Evolutionary conservation across 1,140 invertebrate genomes (phyloP), one percentile per base, ranked within the genome.

Genomic region (Leptonema lineaticorne): DNA sequence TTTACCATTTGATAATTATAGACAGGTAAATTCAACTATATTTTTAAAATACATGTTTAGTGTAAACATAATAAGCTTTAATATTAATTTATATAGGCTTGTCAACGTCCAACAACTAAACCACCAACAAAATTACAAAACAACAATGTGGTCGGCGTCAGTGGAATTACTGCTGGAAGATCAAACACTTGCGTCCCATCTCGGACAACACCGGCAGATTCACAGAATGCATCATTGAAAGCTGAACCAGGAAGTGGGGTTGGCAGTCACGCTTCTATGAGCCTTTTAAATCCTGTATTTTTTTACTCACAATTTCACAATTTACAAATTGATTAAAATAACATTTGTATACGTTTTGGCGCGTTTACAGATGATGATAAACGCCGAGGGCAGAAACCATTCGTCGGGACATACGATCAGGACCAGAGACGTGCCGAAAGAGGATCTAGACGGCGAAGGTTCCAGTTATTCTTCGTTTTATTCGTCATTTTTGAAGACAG

Each of bases 161-260:
- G 26, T 28, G 16, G 37, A 27, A 14, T 27, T 9, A 4, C 18
- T 3, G 9, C 9, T 14, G 5, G 11, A 5, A 46, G 45, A 20
- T 18, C 16, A 2, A 63, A 7, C n/a, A 41, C 6, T 45, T 63
- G 9, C 26, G n/a, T 63, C 20, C 8, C 24, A 8, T n/a, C 26
- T 29, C 24, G 48, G 2, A 11, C 28, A 2, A 64, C 48, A 18
- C 63, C 22, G 6, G 5, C 48, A 14, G 28, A 58, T 30, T 86
- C 85, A 24, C 85, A 84, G 74, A 83, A 84, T 1, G 87, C 86
- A 0, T 87, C 86, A 16, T 79, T 87, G 0, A 88, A 88, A 74
- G 87, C 83, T 0, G 87, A 89, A 72, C 85, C 85, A 3, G 85
- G 87, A 0, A 65, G 63, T 27, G 64, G 64, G 27, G 29, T 57